phyloP scores from a whole-genome alignment of 2,888 invertebrate species.

The Pantelozetes paolii region DNA sequence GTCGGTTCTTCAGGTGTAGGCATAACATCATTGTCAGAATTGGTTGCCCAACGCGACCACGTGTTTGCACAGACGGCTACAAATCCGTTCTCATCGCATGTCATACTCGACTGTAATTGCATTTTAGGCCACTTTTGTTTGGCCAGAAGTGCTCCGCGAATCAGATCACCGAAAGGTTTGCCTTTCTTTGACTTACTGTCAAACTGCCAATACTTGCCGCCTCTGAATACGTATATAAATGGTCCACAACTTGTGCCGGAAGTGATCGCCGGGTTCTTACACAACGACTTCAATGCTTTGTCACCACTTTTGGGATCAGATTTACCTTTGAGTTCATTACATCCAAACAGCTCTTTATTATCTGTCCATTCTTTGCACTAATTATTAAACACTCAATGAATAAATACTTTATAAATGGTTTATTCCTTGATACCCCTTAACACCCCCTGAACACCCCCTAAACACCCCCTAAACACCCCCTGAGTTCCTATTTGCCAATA shows the following conservation, averaged over 20 bases:
- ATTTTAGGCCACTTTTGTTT: slow-evolving; percentile 23
- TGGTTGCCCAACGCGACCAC: background rate
- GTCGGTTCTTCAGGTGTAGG: background rate
- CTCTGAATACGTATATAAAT: slow-evolving; percentile 3
- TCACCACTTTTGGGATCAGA: background rate
- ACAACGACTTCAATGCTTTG: background rate
- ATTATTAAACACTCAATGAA: background rate
- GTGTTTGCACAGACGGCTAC: background rate
- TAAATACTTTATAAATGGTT: background rate
- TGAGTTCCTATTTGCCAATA: too few species aligned
- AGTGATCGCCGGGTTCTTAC: background rate
- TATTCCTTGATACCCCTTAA: too few species aligned
- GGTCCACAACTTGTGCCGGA: background rate
- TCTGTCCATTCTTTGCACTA: slow-evolving; percentile 25
- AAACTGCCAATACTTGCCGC: slow-evolving; percentile 17
- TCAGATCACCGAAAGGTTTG: slow-evolving; percentile 2
- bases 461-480: too few species aligned
- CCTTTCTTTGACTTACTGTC: background rate
- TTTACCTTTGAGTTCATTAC: background rate
- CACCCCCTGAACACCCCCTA: too few species aligned
- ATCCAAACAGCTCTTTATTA: slow-evolving; percentile 3
- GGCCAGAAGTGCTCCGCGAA: background rate
- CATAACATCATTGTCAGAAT: background rate
- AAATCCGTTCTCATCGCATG: background rate
- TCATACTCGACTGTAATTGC: background rate